Base-by-base conservation (phyloP, 2,113 vertebrate species). In the Prietella phreatophila region DNA sequence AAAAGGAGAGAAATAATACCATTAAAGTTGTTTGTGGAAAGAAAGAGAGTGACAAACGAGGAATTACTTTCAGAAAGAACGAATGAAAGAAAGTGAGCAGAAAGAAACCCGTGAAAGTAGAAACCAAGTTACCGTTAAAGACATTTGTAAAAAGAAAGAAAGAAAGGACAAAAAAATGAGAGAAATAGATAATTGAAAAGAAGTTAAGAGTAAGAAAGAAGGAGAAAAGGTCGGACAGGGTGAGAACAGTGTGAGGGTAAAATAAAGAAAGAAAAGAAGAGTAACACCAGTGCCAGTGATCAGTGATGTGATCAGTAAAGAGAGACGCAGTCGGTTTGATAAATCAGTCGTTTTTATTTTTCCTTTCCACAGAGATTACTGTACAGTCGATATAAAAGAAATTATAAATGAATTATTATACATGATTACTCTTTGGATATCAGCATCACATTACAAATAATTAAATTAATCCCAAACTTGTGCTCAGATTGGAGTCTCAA, bases 341-440 rank as follows among this genome's bases (percentile, higher is more conserved):
- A 90, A 91, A 92, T 89, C 84, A 87, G 61, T 92, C 60, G 80
- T 89, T 61, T 78, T 80, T 91, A 92, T 91, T 86, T 87, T 88
- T 89, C 82, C 86, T 92, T 73, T 89, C 89, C 93, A 92, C 89
- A 80, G 87, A 89, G 91, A 93, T 93, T 93, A 92, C 87, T 92
- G 92, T 92, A 93, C 93, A 94, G 91, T 93, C 91, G 75, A 93
- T 94, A 91, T 92, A 93, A 91, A 85, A 89, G 69, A 91, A 91
- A 91, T 90, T 86, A 92, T 93, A 93, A 94, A 94, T 90, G 90
- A 92, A 93, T 94, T 93, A 95, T 94, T 93, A 94, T 94, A 96
- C 94, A 95, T 83, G 89, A 94, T 94, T 93, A 94, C 93, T 96
- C 95, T 96, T 96, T 96, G 95, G 95, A 95, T 95, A 94, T 95